Evolutionary conservation across 1,140 invertebrate species (phyloP).

Genomic region (Pseudomyrmex sp.): DNA sequence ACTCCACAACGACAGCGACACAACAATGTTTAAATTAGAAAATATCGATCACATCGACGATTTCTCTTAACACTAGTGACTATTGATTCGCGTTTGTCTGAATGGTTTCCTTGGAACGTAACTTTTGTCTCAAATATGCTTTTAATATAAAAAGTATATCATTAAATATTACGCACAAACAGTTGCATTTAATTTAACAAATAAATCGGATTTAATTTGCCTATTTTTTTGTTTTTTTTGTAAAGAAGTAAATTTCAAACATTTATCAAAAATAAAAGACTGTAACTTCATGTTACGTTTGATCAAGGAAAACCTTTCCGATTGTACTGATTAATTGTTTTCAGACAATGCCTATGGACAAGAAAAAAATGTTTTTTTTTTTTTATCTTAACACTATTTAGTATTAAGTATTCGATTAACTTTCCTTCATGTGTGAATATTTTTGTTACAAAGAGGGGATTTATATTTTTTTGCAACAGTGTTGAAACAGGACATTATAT

Average conservation of each 20-base stretch:
- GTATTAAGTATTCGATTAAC: slow-evolving; percentile 48
- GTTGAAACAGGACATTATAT: slow-evolving; percentile 46
- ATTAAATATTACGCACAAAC: neutral
- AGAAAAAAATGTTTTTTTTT: neutral
- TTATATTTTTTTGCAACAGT: slow-evolving; percentile 46
- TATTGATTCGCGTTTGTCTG: slow-evolving; percentile 4
- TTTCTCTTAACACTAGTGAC: slow-evolving; percentile 40
- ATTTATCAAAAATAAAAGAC: slow-evolving; percentile 3
- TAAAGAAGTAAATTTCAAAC: neutral
- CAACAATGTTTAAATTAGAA: neutral
- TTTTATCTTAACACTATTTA: slow-evolving; percentile 55
- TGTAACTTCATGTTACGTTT: neutral
- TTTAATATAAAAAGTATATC: too few relatives aligned
- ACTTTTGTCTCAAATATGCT: neutral
- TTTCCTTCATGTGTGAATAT: slow-evolving; percentile 59
- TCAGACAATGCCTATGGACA: slow-evolving; percentile 8
- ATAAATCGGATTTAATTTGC: neutral
- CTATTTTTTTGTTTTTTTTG: neutral
- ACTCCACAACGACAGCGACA: too few relatives aligned
- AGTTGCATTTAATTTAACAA: neutral
- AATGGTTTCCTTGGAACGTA: slow-evolving; percentile 25
- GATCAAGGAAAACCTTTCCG: slow-evolving; percentile 18
- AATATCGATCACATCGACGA: slow-evolving; percentile 30
- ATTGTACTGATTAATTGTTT: neutral
- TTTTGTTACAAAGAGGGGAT: slow-evolving; percentile 56